Base-by-base conservation (phyloP, 2,113 vertebrate genomes). In the Dicerorhinus sumatrensis region DNA sequence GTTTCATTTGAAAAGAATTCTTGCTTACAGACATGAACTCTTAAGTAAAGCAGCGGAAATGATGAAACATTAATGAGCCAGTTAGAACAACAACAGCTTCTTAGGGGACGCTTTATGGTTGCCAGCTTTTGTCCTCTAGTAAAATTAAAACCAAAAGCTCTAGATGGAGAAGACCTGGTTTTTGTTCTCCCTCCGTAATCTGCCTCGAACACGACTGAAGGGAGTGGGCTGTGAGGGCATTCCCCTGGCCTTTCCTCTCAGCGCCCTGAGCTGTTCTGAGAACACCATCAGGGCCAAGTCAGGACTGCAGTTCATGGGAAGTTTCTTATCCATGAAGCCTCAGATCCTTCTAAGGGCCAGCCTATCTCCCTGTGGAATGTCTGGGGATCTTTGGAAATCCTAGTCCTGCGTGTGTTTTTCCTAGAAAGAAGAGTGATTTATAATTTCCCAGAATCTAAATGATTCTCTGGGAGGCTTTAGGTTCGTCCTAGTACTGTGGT, bases 1-100 rank as follows among this genome's bases (percentile, higher is more conserved):
- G 82, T 97, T 98, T 91, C 81, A 79, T 94, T 97, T 76, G 96
- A 95, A 97, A 75, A 96, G 80, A 98, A 97, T 96, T 75, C 96
- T 97, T 92, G n/a, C 60, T 85, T 13, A 77, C 25, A 76, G 90
- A 97, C 97, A 87, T 58, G 36, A 97, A 69, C 42, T 67, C 77
- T 96, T 98, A 84, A 70, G 60, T 94, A 82, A 63, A 95, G 18
- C 69, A 33, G 1, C 0, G 3, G 62, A 89, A 39, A 33, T 56
- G 42, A 60, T 42, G 21, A 29, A 48, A 33, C 31, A 9, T 85
- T 83, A 48, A 60, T 46, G 10, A 93, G 36, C 80, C 13, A 20
- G 18, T 67, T n/a, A 54, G n/a, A 75, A 51, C 25, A 65, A 54
- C 56, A 29, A 69, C 60, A 8, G 65, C 12, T 33, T 79, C 84